Evolutionary conservation across 2,888 invertebrate species (phyloP).

Genomic region (Agonum fuliginosum): DNA sequence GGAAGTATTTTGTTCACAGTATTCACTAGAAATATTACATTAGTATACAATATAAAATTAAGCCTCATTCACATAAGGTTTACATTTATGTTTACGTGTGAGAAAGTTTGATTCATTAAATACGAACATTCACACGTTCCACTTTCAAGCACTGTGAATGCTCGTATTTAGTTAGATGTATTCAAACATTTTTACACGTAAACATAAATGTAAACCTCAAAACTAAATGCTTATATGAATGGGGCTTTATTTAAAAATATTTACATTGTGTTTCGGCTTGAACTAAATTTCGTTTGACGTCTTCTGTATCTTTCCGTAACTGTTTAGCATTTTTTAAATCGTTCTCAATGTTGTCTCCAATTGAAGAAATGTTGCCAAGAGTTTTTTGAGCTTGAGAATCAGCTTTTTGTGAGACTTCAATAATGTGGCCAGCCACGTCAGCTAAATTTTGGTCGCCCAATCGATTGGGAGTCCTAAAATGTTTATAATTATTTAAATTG

Average conservation of each 20-base stretch:
- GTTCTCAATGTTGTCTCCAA: constrained; percentile 65
- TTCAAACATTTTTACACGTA: too few relatives aligned
- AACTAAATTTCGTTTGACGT: constrained; percentile 81
- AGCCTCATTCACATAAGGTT: too few relatives aligned
- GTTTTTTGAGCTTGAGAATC: constrained; percentile 70
- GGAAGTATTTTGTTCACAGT: constrained; percentile 80
- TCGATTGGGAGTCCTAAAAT: constrained; percentile 19
- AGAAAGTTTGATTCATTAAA: too few relatives aligned
- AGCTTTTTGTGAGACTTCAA: constrained; percentile 70
- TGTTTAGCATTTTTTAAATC: constrained; percentile 80
- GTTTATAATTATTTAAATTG: background rate
- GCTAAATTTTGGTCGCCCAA: constrained; percentile 60
- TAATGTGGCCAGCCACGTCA: constrained; percentile 71
- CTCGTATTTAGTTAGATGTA: too few relatives aligned
- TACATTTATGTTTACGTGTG: too few relatives aligned
- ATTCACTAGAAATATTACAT: constrained; percentile 74
- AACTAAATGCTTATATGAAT: too few relatives aligned
- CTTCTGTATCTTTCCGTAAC: constrained; percentile 81
- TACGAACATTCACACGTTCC: too few relatives aligned
- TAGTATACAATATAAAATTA: constrained; percentile 62
- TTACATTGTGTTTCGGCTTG: constrained; percentile 80
- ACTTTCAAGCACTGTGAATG: too few relatives aligned
- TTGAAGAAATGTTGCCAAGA: constrained; percentile 65
- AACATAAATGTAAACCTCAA: too few relatives aligned
- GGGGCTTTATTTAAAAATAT: constrained; percentile 62